Evolutionary conservation across 2,888 invertebrate species (phyloP), one percentile per base, ranked within the genome.

Genomic region (Tachina grossa): DNA sequence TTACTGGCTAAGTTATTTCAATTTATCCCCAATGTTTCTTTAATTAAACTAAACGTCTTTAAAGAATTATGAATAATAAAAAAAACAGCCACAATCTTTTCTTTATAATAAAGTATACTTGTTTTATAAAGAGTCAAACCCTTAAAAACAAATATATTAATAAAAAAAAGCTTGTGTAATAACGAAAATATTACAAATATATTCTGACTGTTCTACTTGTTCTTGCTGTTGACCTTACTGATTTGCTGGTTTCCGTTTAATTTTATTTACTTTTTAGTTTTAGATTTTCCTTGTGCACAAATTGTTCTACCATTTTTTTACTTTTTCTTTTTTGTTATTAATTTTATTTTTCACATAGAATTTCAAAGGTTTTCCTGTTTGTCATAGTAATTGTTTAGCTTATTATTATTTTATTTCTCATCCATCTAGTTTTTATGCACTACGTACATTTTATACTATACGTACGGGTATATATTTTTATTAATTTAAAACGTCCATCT

Each of bases 301-400:
- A 6, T 66, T 74, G 13, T 53, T 53, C 6, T 10, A 22, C 13
- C 4, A 19, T 57, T 19, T 71, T 2, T 45, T 43, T 82, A 14
- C 9, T 22, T 22, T 53, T 59, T 57, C 10, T 68, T 22, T 22
- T 53, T 59, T 57, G 14, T 68, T 79, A 72, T 80, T 76, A 59
- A 72, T 76, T 84, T 80, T 72, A 55, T 74, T 80, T 77, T 80
- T 66, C 16, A 49, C 71, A 72, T 53, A 80, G 80, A 80, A 77
- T 80, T 80, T 81, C 80, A 84, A 84, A 84, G 84, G 66, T 66
- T 77, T 80, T 84, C 80, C 76, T 76, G 76, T 80, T 76, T 19
- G 66, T 53, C 19, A 14, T n/a, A 16, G 59, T 61, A 66, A 51
- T 79, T 61, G 22, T 83, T 41, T 66, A 59, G 45, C 51, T n/a